phyloP scores from a whole-genome alignment of 2,888 invertebrate species.

The Stenotaenia linearis region DNA sequence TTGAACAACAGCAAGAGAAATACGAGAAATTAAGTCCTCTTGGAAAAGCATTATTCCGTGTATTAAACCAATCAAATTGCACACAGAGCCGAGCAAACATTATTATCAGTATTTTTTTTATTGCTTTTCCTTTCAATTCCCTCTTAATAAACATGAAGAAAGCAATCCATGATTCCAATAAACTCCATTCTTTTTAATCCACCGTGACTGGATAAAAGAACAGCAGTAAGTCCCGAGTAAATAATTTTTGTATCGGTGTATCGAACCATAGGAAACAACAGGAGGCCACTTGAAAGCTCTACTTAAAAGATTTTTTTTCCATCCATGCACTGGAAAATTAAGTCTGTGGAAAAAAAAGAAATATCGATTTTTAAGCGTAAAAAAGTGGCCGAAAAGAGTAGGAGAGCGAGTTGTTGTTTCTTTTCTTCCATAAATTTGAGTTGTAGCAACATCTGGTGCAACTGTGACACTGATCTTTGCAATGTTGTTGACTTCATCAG shows the following conservation, averaged over 20 bases:
- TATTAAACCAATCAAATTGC: no score
- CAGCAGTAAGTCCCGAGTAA: background rate
- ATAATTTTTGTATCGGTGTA: background rate
- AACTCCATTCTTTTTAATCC: background rate
- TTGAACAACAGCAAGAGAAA: no score
- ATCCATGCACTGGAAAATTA: background rate
- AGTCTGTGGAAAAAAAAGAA: background rate
- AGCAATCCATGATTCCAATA: background rate
- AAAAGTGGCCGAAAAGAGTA: no score
- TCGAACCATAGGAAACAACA: background rate
- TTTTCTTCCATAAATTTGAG: background rate
- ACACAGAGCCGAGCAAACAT: no score
- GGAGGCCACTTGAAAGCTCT: background rate
- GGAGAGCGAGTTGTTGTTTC: background rate
- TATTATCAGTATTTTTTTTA: no score
- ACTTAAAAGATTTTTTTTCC: background rate
- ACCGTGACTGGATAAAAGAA: background rate
- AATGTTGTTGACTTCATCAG: slow-evolving; percentile 13
- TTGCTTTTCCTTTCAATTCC: no score
- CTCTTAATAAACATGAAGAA: background rate
- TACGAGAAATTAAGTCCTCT: no score
- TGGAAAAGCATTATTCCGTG: no score
- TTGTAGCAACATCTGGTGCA: background rate
- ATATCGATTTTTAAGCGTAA: background rate
- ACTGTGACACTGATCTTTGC: slow-evolving; percentile 8